These are phyloP conservation scores for Punctoribates punctum DNA, from an alignment of 2,888 invertebrate species.

Conservation along the genomic window DNA sequence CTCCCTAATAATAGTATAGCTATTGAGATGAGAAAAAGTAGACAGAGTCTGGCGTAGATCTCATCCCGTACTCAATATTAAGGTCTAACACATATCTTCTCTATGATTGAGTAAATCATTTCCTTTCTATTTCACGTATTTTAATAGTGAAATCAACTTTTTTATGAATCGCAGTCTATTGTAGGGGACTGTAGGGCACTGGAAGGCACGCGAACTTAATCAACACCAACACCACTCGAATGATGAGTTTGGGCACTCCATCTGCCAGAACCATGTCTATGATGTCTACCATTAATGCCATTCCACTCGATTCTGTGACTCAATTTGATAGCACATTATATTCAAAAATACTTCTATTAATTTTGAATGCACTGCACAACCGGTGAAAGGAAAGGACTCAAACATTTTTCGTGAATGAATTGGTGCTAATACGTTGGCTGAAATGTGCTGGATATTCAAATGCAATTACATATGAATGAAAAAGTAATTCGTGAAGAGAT, in stretches of 20 bases:
- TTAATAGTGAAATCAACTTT: not conserved
- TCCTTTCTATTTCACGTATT: not conserved
- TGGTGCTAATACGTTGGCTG: not conserved
- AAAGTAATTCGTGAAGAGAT: conserved; percentile 17
- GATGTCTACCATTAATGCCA: no score
- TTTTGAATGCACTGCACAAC: not conserved
- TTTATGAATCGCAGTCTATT: conserved; percentile 18
- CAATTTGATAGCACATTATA: conserved; percentile 31
- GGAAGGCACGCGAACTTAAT: conserved; percentile 31
- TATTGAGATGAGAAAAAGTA: not conserved
- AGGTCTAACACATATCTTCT: conserved; percentile 7
- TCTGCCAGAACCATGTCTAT: not conserved
- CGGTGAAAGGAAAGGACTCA: not conserved
- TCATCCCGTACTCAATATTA: not conserved
- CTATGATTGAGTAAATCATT: not conserved
- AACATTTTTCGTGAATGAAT: not conserved
- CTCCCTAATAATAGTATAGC: conserved; percentile 3
- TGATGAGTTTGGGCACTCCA: not conserved
- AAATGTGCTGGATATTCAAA: no score
- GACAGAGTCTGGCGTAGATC: not conserved
- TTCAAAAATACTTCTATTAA: not conserved
- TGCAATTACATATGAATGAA: not conserved
- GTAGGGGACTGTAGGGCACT: no score
- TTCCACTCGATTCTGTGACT: conserved; percentile 14
- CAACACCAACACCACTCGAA: conserved; percentile 11